Evolutionary conservation across 2,797 vertebrate genomes (phyloP).

Genomic region (Sebastes cheni): DNA sequence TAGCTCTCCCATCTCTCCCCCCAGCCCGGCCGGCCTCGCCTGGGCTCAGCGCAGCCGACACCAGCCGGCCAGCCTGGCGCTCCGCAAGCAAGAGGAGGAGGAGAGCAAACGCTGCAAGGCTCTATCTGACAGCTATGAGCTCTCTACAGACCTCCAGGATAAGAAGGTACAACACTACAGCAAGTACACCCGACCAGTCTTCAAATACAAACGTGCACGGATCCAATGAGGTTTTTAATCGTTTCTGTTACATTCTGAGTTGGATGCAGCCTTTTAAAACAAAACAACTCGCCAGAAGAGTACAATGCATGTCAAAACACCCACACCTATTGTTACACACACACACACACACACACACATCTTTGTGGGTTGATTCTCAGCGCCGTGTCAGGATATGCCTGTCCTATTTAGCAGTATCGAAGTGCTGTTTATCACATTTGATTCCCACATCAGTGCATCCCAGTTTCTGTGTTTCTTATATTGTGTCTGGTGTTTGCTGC

Average conservation of each 20-base stretch:
- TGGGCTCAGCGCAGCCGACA: constrained; percentile 91
- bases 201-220: neutral
- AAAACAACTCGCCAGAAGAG: neutral
- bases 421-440: neutral
- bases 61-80: constrained; percentile 92
- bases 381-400: neutral
- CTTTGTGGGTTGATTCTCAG: neutral
- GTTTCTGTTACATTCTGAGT: neutral
- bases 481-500: neutral
- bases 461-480: neutral
- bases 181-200: neutral
- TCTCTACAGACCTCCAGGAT: constrained; percentile 93
- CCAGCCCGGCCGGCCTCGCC: constrained; percentile 85
- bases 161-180: constrained; percentile 82
- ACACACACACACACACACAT: neutral
- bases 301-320: neutral
- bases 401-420: neutral
- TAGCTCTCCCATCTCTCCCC: constrained; percentile 67
- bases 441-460: neutral
- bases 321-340: neutral
- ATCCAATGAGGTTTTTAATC: neutral
- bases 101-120: constrained; percentile 91
- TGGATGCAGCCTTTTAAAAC: neutral
- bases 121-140: constrained; percentile 95
- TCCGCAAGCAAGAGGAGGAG: constrained; percentile 93